phyloP scores from a whole-genome alignment of 2,113 vertebrate species.

The Ia io region DNA sequence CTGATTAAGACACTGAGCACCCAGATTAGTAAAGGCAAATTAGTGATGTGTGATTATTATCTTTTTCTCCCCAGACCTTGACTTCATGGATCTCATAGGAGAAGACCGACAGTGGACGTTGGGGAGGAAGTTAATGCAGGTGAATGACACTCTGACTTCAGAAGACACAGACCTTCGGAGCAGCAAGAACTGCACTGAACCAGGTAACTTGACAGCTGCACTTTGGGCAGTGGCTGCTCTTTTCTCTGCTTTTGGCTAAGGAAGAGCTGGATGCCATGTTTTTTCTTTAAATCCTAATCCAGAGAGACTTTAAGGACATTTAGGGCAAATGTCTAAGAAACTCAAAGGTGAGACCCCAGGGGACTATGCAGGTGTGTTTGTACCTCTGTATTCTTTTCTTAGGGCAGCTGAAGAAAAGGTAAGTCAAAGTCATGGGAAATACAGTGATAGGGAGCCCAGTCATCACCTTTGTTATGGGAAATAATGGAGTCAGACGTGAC shows the following conservation, averaged over 20 bases:
- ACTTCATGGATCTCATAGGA: slow-evolving; percentile 80
- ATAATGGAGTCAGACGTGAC: not conserved
- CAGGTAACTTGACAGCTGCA: slow-evolving; percentile 83
- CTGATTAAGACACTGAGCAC: not conserved
- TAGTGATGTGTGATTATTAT: not conserved
- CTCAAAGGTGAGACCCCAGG: not conserved
- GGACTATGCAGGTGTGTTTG: not conserved
- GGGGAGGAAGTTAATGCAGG: slow-evolving; percentile 89
- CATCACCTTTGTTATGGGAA: not conserved
- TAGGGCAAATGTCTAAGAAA: not conserved
- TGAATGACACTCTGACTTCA: slow-evolving; percentile 76
- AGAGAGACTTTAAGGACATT: not conserved
- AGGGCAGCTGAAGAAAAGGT: not conserved
- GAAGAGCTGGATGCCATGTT: not conserved
- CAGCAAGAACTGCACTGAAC: slow-evolving; percentile 94
- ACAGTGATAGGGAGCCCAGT: not conserved
- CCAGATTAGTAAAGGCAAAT: not conserved
- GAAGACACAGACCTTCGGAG: slow-evolving; percentile 66
- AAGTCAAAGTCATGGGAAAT: not conserved
- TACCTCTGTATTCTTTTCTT: not conserved
- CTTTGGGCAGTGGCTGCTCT: not conserved
- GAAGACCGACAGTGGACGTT: slow-evolving; percentile 80
- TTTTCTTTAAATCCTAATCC: not conserved
- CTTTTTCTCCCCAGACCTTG: slow-evolving; percentile 79
- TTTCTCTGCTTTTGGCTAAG: not conserved